phyloP scores from a whole-genome alignment of 2,888 invertebrate genomes.

The Cantharis flavilabris region DNA sequence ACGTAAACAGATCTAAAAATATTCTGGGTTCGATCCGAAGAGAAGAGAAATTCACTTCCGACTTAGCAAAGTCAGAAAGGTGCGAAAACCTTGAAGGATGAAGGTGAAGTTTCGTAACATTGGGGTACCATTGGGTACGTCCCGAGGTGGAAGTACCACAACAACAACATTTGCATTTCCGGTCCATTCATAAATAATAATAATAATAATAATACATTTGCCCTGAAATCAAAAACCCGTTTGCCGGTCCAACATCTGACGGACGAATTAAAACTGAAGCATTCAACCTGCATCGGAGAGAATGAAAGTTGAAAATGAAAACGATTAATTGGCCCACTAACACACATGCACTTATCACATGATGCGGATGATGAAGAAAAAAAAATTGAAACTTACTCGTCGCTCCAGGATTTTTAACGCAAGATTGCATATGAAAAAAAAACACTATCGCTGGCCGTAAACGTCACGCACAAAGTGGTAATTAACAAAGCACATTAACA shows the following conservation, averaged over 20 bases:
- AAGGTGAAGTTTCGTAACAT: not conserved
- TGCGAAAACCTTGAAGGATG: not conserved
- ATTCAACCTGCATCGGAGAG: not conserved
- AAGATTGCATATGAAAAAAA: constrained; percentile 45
- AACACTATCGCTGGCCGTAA: too few species aligned
- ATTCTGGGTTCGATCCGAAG: not conserved
- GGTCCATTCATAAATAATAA: not conserved
- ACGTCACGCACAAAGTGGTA: not conserved
- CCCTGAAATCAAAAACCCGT: too few species aligned
- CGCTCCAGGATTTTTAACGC: constrained; percentile 26
- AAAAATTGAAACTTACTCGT: constrained; percentile 38
- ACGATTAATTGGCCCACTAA: not conserved
- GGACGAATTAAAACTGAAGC: not conserved
- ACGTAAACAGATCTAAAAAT: not conserved
- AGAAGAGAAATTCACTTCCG: not conserved
- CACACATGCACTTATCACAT: not conserved
- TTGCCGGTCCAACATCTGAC: not conserved
- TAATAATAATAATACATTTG: too few species aligned
- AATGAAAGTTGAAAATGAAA: not conserved
- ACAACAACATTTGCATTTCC: not conserved
- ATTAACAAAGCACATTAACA: not conserved
- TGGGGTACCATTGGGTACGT: not conserved
- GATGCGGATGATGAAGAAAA: not conserved
- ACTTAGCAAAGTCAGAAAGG: not conserved
- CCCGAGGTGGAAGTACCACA: not conserved